phyloP scores from a whole-genome alignment of 2,888 invertebrate genomes.

The Harmothoe impar region DNA sequence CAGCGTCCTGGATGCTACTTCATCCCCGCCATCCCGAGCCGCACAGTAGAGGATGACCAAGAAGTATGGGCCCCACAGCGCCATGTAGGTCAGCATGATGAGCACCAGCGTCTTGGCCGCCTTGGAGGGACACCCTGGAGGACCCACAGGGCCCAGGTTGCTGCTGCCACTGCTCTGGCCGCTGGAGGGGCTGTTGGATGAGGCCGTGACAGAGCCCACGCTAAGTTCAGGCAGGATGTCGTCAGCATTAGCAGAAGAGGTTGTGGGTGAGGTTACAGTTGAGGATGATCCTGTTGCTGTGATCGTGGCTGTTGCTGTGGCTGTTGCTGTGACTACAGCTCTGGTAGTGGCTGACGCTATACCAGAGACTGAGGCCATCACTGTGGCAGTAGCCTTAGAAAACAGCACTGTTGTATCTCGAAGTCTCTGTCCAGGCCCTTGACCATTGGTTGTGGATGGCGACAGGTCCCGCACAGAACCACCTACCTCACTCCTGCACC shows the following conservation, averaged over 20 bases:
- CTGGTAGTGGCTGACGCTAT: neutral
- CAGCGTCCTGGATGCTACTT: neutral
- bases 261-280: neutral
- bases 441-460: too few species aligned
- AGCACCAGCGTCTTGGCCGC: conserved; percentile 25
- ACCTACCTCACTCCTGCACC: too few species aligned
- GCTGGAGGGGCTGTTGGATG: neutral
- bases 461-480: too few species aligned
- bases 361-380: neutral
- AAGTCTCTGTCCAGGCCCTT: too few species aligned
- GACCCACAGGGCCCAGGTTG: neutral
- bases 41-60: neutral
- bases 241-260: neutral
- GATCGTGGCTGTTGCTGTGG: neutral
- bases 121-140: neutral
- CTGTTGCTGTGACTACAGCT: neutral
- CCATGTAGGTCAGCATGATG: conserved; percentile 27
- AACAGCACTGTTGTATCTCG: neutral
- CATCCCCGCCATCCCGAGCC: neutral
- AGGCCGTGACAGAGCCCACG: neutral
- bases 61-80: conserved; percentile 33
- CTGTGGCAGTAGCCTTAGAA: neutral
- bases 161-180: neutral
- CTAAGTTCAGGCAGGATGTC: neutral
- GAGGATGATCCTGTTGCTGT: neutral